Percentiles rank a stretch among this genome's conserved stretches.
phyloP scores from a whole-genome alignment of 2,797 vertebrate genomes.

The Onychomys leucogaster region DNA sequence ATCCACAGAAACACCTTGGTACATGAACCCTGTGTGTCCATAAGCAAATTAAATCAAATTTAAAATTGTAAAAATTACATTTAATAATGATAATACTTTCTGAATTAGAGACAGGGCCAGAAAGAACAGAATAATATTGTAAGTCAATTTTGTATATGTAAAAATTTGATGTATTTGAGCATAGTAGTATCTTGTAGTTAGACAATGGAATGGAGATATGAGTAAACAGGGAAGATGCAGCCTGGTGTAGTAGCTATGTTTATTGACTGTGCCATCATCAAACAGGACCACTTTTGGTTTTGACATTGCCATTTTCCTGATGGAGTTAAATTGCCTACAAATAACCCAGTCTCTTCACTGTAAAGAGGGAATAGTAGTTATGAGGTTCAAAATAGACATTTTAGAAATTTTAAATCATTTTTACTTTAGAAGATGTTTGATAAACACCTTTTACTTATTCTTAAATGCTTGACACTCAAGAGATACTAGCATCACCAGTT shows the following conservation, averaged over 20 bases:
- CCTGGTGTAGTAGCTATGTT: background rate
- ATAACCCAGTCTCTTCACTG: constrained; percentile 17
- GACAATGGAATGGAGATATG: background rate
- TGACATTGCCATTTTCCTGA: background rate
- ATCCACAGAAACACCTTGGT: background rate
- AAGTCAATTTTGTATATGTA: background rate
- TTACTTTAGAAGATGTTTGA: background rate
- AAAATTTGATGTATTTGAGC: background rate
- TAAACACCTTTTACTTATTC: background rate
- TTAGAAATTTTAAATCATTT: background rate
- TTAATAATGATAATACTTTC: background rate
- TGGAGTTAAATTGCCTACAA: background rate
- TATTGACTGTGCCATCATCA: background rate
- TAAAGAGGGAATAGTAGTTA: background rate
- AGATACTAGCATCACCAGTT: background rate
- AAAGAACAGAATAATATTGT: background rate
- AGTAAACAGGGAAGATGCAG: background rate
- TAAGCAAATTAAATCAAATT: background rate
- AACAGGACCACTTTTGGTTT: background rate
- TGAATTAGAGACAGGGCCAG: background rate
- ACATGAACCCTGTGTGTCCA: background rate
- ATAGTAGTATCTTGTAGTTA: background rate
- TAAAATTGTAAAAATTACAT: background rate
- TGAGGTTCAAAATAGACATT: background rate
- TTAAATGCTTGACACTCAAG: background rate